Evolutionary conservation across 53 echinoderm and acorn worm genomes (phyloP).

Genomic region (Actinopyga echinites): DNA sequence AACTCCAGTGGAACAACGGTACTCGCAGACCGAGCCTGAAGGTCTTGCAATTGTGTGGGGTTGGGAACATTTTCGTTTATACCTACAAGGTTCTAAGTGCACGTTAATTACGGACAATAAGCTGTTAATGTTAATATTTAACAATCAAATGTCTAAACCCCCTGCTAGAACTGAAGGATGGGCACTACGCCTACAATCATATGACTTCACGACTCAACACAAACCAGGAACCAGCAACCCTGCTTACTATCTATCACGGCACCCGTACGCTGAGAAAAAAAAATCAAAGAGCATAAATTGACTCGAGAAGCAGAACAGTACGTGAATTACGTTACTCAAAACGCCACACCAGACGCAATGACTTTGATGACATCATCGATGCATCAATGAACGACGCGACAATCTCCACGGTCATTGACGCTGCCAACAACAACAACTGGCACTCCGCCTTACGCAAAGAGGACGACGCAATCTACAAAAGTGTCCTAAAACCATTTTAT

Average conservation of each 20-base stretch:
- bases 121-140: slow-evolving; percentile 59
- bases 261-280: slow-evolving; percentile 7
- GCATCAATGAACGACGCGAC: not conserved
- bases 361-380: slow-evolving; percentile 24
- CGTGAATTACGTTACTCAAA: slow-evolving; percentile 45
- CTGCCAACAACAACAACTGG: slow-evolving; percentile 41
- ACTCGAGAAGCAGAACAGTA: slow-evolving; percentile 40
- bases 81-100: slow-evolving; percentile 48
- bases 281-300: not conserved
- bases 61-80: slow-evolving; percentile 61
- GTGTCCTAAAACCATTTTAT: slow-evolving; percentile 22
- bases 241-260: slow-evolving; percentile 71
- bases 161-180: slow-evolving; percentile 60
- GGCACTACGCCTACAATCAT: slow-evolving; percentile 60
- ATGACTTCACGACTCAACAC: slow-evolving; percentile 48
- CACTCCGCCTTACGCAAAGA: slow-evolving; percentile 16
- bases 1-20: slow-evolving; percentile 62
- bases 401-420: slow-evolving; percentile 35
- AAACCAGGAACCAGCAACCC: slow-evolving; percentile 60
- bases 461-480: not conserved
- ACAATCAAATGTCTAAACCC: slow-evolving; percentile 59
- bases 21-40: slow-evolving; percentile 68
- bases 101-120: slow-evolving; percentile 58
- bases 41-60: slow-evolving; percentile 63
- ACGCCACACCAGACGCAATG: slow-evolving; percentile 55